Base-by-base conservation (phyloP, 2,888 invertebrate genomes). In the Lepidocyrtinus sp. region DNA sequence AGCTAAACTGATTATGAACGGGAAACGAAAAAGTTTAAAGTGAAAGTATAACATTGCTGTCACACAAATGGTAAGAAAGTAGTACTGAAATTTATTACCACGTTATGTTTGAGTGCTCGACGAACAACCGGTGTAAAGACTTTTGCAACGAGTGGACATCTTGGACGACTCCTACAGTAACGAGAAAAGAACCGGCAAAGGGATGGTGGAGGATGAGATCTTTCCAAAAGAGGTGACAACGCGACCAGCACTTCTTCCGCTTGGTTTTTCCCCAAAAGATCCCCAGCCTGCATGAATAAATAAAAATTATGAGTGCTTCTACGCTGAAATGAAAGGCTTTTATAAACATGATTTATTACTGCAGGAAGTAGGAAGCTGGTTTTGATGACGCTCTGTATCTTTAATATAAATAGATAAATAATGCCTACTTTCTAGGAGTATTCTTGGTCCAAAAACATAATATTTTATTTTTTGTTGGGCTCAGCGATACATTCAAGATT, bases 101-200 rank as follows among this genome's bases (percentile, higher is more conserved):
- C 94, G 87, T 94, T 95, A 88, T 94, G 92, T 87, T 94, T 95
- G 83, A 95, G 91, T 84, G 94, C 94, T 72, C 94, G 90, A 59
- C 93, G 92, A 50, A 94, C 93, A 45, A 94, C 93, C 63, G 94
- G 93, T 24, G 93, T 92, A 81, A 94, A 92, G 50, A 91, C 88
- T 78, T 93, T 93, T 81, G 92, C 90, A 19, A 94, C 92, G 3
- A 93, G 91, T 22, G 92, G 91, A 36, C 94, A 93, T 27, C 91
- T 89, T 5, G 94, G 94, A 87, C 93, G 90, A 72, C 91, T 91
- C 79, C 92, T 90, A 87, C 94, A 93, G 87, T 92, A 90, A 88
- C 91, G 89, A 17, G 91, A 90, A 86, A 93, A 91, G 84, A 91
- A 92, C 55, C 90, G 90, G 87, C 92, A 92, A 79, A 93, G 90